Conservation (phyloP, 2,888 invertebrate genomes). For the Acanthosepion pharaonis region DNA sequence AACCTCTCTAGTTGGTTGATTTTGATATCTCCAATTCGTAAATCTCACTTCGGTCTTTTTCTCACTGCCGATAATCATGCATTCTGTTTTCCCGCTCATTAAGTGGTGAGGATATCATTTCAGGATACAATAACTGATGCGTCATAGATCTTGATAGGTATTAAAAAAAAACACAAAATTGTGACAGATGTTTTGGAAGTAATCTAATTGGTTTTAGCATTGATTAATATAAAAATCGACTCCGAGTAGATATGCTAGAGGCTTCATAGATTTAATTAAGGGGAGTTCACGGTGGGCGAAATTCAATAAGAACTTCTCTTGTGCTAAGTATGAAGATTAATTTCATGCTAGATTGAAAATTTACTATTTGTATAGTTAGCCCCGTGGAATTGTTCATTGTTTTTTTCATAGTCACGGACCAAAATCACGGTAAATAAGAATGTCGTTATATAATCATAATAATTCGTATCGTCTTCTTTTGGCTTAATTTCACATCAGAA, state of each 20-base stretch:
- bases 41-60: too few relatives aligned
- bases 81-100: background rate
- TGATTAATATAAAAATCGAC: background rate
- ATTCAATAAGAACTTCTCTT: background rate
- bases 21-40: too few relatives aligned
- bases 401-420: background rate
- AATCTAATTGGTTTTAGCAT: background rate
- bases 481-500: background rate
- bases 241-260: background rate
- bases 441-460: too few relatives aligned
- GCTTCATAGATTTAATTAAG: background rate
- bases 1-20: too few relatives aligned
- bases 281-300: background rate
- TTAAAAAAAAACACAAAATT: background rate
- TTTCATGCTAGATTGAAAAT: background rate
- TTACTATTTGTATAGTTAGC: background rate
- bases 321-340: background rate
- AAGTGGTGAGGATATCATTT: background rate
- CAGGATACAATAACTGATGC: background rate
- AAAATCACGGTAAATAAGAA: background rate
- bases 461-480: too few relatives aligned
- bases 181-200: constrained; percentile 33
- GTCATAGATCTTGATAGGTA: background rate
- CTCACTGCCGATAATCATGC: too few relatives aligned
- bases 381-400: background rate